Conservation (phyloP, 2,888 invertebrate genomes). For the Protophormia terraenovae region DNA sequence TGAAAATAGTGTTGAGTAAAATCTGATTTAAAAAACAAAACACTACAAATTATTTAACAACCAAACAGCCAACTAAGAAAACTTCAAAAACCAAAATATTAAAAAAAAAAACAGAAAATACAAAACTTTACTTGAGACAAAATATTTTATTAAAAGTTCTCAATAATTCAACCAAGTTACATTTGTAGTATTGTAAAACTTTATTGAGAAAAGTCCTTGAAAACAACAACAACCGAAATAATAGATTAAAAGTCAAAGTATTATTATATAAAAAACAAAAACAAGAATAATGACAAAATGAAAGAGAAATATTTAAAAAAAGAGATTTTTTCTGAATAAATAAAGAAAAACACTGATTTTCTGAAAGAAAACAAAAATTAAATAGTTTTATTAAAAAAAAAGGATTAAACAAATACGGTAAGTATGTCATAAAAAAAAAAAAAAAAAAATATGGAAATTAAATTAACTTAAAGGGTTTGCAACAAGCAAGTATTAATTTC, state of each 20-base stretch:
- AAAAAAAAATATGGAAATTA: too few relatives aligned
- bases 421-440: constrained; percentile 1
- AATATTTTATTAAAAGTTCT: constrained; percentile 44
- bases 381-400: constrained; percentile 58
- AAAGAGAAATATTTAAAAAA: constrained; percentile 69
- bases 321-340: constrained; percentile 80
- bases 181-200: constrained; percentile 60
- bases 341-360: constrained; percentile 79
- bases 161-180: constrained; percentile 48
- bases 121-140: constrained; percentile 45
- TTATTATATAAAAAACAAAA: constrained; percentile 51
- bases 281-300: constrained; percentile 32
- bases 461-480: too few relatives aligned
- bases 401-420: neutral
- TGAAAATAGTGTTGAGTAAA: constrained; percentile 67
- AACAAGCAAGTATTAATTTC: too few relatives aligned
- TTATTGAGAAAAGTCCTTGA: constrained; percentile 65
- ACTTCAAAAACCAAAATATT: constrained; percentile 39
- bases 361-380: constrained; percentile 79
- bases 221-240: constrained; percentile 47
- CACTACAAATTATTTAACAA: constrained; percentile 66
- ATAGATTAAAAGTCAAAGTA: constrained; percentile 47
- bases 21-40: constrained; percentile 46
- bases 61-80: constrained; percentile 50
- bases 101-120: constrained; percentile 50